Conservation (phyloP, 2,797 vertebrate genomes). For the Varecia variegata region DNA sequence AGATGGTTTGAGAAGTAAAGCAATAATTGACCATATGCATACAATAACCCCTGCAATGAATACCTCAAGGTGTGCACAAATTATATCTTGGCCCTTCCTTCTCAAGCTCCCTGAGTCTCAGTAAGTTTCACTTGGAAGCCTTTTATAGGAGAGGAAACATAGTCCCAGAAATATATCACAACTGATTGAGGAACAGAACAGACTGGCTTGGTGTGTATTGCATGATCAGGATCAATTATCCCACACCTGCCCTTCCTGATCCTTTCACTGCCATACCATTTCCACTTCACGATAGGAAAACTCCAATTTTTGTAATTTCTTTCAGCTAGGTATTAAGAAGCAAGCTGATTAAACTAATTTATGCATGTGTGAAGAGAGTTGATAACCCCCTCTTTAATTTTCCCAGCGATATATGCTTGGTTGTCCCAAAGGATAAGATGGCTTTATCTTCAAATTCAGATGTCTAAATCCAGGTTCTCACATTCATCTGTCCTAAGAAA, state of each 20-base stretch:
- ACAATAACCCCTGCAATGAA: neutral
- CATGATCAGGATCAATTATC: neutral
- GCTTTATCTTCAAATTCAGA: neutral
- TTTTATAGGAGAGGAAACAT: slow-evolving; percentile 6
- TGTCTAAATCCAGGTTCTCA: slow-evolving; percentile 13
- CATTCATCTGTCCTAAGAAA: slow-evolving; percentile 34
- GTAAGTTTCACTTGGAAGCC: neutral
- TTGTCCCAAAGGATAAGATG: slow-evolving; percentile 23
- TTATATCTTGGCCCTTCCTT: slow-evolving; percentile 19
- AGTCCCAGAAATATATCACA: neutral
- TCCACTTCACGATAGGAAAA: neutral
- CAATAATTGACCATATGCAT: neutral
- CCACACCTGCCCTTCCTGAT: neutral
- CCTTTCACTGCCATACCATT: neutral
- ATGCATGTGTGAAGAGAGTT: neutral
- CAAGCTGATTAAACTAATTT: slow-evolving; percentile 36
- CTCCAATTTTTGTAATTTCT: neutral
- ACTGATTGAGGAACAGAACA: slow-evolving; percentile 30
- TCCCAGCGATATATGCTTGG: neutral
- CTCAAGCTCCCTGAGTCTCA: neutral
- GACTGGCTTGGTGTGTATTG: neutral
- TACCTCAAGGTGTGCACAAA: neutral
- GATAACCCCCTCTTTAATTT: slow-evolving; percentile 34
- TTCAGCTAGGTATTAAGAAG: slow-evolving; percentile 30
- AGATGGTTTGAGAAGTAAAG: neutral